Conservation (phyloP, 2,888 invertebrate species). For the Xestia ashworthii region DNA sequence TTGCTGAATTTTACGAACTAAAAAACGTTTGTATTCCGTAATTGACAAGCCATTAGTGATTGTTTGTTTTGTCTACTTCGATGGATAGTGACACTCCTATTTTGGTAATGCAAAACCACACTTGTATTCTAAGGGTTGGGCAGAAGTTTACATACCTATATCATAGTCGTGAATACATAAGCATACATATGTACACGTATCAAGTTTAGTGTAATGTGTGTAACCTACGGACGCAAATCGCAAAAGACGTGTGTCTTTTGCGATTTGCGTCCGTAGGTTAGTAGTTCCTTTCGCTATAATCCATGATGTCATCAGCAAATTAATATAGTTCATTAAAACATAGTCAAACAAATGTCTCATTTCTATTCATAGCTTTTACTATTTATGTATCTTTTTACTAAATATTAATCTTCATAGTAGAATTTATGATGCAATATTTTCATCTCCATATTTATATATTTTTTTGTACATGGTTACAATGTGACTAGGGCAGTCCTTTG, state of each 20-base stretch:
- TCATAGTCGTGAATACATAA: no score
- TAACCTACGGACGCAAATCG: neutral
- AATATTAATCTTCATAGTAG: conserved; percentile 5
- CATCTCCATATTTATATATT: conserved; percentile 2
- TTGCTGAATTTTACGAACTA: conserved; percentile 6
- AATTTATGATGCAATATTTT: conserved; percentile 17
- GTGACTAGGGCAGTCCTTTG: conserved; percentile 1
- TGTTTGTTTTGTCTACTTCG: conserved; percentile 37
- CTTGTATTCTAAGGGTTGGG: neutral
- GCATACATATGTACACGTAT: neutral
- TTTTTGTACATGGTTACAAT: neutral
- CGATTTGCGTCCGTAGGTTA: neutral
- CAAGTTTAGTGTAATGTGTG: neutral
- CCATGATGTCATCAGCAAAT: conserved; percentile 2
- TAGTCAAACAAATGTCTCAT: conserved; percentile 26
- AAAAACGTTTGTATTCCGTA: conserved; percentile 22
- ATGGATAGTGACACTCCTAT: conserved; percentile 9
- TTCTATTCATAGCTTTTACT: conserved; percentile 38
- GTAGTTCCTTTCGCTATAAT: neutral
- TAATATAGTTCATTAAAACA: conserved; percentile 14
- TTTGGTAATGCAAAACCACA: neutral
- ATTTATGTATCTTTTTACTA: neutral
- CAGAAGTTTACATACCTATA: neutral
- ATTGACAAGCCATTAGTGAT: conserved; percentile 41
- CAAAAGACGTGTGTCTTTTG: neutral